These are phyloP conservation scores for Lepidonotus clava DNA, from an alignment of 2,888 invertebrate genomes.

Conservation along the genomic window DNA sequence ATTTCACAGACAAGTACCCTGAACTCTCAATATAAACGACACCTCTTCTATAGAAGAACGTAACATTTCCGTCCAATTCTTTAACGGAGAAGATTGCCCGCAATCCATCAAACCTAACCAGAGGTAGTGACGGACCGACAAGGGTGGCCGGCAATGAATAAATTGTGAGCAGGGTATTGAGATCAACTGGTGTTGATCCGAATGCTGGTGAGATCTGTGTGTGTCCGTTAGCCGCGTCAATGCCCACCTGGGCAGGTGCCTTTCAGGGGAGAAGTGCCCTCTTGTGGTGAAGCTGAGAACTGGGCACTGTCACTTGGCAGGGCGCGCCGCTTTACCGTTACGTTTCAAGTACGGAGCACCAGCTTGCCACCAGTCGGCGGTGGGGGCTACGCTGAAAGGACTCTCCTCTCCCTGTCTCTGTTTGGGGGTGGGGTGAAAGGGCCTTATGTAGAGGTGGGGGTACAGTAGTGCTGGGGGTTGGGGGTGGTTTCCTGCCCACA, in stretches of 20 bases:
- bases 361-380: conserved; percentile 7
- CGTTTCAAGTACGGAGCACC: conserved; percentile 20
- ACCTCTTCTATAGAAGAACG: background rate
- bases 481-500: background rate
- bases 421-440: background rate
- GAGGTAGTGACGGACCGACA: background rate
- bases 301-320: background rate
- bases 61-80: conserved; percentile 20
- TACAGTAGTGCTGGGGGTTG: background rate
- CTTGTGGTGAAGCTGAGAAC: background rate
- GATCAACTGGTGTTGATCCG: conserved; percentile 43
- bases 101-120: conserved; percentile 14
- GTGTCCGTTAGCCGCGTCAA: conserved; percentile 32
- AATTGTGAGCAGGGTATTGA: conserved; percentile 38
- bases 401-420: too few species aligned
- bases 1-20: background rate
- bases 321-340: background rate
- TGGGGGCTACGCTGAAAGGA: too few species aligned
- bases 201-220: conserved; percentile 1
- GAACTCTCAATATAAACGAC: background rate
- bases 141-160: conserved; percentile 12
- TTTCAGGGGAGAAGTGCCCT: conserved; percentile 32
- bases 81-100: background rate
- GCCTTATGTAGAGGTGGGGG: background rate
- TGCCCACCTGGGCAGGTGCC: conserved; percentile 39